Conservation (phyloP, 2,113 vertebrate genomes). For the Pygoscelis adeliae region DNA sequence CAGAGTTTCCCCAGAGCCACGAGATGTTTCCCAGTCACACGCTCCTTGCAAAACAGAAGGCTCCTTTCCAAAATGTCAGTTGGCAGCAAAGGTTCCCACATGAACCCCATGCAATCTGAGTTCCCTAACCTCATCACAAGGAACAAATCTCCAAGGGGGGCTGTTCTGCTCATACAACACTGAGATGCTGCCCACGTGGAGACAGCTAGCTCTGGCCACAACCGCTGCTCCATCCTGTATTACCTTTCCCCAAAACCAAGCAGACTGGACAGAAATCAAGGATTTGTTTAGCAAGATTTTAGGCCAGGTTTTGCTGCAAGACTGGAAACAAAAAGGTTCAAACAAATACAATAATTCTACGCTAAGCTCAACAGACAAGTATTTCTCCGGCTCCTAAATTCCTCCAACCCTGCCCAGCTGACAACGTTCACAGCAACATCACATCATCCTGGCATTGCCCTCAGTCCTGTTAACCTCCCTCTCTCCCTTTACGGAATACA, state of each 20-base stretch:
- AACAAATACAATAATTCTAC: neutral
- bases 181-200: neutral
- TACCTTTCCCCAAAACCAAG: neutral
- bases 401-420: neutral
- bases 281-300: neutral
- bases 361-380: neutral
- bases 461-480: neutral
- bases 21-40: neutral
- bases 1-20: neutral
- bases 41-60: neutral
- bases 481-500: neutral
- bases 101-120: neutral
- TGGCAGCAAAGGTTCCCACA: neutral
- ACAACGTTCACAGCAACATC: fast-evolving
- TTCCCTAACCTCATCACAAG: neutral
- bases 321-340: neutral
- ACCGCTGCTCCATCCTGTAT: neutral
- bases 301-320: neutral
- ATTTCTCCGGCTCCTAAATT: neutral
- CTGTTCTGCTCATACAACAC: neutral
- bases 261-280: neutral
- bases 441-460: neutral
- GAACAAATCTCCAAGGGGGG: neutral
- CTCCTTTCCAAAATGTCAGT: neutral
- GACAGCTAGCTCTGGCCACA: neutral